Evolutionary conservation across 1,140 invertebrate species (phyloP), one percentile per base, ranked within the genome.

Genomic region (Aphis craccivora): DNA sequence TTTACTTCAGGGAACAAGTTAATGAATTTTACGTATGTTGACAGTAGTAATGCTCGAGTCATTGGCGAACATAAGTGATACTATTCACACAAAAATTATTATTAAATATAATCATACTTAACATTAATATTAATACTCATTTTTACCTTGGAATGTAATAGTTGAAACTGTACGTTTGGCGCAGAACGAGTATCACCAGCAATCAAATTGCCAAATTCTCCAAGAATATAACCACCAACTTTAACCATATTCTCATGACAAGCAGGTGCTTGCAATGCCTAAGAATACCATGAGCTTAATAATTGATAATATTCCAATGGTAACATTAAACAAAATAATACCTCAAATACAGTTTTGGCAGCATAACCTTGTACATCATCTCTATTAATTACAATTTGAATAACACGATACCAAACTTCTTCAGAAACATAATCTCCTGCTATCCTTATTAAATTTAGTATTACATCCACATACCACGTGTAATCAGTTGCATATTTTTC

Each of bases 211-310:
- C 99, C 99, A 96, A 99, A 99, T 96, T 99, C 99, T 93, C 99
- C 99, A 83, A 99, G 96, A 94, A 99, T 99, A 94, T 99, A 99
- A 48, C 99, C 99, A 91, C 99, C 99, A 86, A 99, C 99, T 97
- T 99, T 99, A 0, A 99, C 99, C 99, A 99, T 99, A 95, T 99
- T 99, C 96, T 99, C 99, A 96, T 99, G 99, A 95, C 99, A 99
- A 89, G 99, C 99, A 48, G 99, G 98, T 84, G 99, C 99, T 96
- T 99, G 99, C 88, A 99, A 95, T 94, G 99, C 98, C 97, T 97
- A 95, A 92, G 94, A 55, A 43, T 9, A 76, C n/a, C 35, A 89
- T 8, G 40, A 55, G 22, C 14, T 35, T 23, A 20, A 51, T 48
- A 53, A 84, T 22, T 91, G 11, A 86, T 91, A 81, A n/a, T 11